These are phyloP conservation scores for Tenodera sinensis DNA, from an alignment of 2,888 invertebrate species.

Conservation along the genomic window DNA sequence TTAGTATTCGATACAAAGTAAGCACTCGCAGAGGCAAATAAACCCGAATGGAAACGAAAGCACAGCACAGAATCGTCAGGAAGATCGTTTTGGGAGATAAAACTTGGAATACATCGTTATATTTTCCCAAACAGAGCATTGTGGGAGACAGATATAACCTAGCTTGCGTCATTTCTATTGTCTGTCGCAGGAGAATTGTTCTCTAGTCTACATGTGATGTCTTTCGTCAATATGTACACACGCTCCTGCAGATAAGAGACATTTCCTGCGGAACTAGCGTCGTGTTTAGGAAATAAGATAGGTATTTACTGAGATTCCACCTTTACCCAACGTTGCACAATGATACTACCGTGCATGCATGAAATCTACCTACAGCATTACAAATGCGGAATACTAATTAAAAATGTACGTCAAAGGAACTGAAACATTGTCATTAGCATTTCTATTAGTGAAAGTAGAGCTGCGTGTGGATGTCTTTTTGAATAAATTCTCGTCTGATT, in stretches of 20 bases:
- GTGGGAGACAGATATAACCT: not conserved
- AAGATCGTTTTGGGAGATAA: not conserved
- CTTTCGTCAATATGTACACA: not conserved
- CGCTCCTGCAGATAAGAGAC: not conserved
- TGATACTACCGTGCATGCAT: not conserved
- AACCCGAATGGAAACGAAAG: not conserved
- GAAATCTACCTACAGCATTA: not conserved
- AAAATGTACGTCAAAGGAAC: not conserved
- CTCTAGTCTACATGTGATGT: not conserved
- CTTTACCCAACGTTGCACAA: not conserved
- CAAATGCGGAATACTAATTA: not conserved
- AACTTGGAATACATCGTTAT: not conserved
- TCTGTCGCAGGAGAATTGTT: not conserved
- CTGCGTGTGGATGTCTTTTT: too few relatives aligned
- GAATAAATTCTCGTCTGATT: too few relatives aligned
- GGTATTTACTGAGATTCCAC: not conserved
- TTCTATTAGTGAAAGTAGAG: not conserved
- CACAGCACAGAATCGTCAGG: not conserved
- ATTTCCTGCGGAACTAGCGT: not conserved
- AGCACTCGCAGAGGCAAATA: not conserved
- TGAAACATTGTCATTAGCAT: not conserved
- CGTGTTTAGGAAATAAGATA: not conserved
- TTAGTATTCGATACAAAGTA: not conserved
- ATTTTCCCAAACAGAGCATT: not conserved
- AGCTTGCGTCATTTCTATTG: not conserved